Evolutionary conservation across 2,888 invertebrate species (phyloP).

Genomic region (Lymantria monacha): DNA sequence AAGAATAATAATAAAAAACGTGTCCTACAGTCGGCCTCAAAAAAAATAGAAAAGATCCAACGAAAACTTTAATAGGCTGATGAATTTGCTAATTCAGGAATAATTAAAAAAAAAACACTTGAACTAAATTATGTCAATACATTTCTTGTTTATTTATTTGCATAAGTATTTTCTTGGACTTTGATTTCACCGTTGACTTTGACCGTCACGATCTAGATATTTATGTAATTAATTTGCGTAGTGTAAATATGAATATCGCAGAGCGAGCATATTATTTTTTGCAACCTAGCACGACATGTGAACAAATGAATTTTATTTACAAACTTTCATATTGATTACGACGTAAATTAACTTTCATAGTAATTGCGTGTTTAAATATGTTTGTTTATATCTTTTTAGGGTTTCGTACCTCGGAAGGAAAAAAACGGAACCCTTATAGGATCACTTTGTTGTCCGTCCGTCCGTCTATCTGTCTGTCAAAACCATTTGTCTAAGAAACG

Average conservation of each 20-base stretch:
- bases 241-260: background rate
- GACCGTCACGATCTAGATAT: slow-evolving; percentile 1
- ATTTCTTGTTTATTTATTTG: background rate
- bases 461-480: too few relatives aligned
- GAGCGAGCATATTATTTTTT: background rate
- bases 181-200: background rate
- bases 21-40: too few relatives aligned
- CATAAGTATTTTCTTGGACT: background rate
- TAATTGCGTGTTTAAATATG: background rate
- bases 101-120: too few relatives aligned
- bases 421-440: too few relatives aligned
- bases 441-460: too few relatives aligned
- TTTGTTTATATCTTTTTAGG: background rate
- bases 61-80: too few relatives aligned
- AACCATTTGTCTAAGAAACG: too few relatives aligned
- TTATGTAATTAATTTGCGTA: slow-evolving; percentile 2
- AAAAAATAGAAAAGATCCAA: too few relatives aligned
- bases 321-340: background rate
- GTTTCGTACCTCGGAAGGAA: too few relatives aligned
- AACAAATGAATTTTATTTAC: background rate
- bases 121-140: background rate
- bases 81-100: too few relatives aligned
- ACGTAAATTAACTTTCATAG: too few relatives aligned
- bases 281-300: background rate
- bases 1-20: too few relatives aligned